Base-by-base conservation (phyloP, 2,113 vertebrate species). In the Oryzias curvinotus region DNA sequence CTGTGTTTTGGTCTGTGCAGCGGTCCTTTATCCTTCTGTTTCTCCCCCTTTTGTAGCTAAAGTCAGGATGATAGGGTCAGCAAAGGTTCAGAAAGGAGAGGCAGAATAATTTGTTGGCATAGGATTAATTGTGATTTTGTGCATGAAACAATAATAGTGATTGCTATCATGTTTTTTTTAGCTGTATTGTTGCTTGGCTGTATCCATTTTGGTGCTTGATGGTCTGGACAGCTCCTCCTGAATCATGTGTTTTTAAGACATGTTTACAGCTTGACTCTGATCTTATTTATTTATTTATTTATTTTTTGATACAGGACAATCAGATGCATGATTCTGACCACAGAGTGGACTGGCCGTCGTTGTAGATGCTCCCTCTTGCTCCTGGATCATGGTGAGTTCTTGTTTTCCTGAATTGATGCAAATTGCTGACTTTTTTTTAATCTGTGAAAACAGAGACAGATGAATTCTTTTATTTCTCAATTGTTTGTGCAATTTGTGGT, bases 381-480 rank as follows among this genome's bases (percentile, higher is more conserved):
- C 65, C 69, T 79, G 73, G 56, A 82, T 72, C 57, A 72, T 21
- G 73, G 78, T 80, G 75, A 83, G 83, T 65, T 58, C 42, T 41
- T 18, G 5, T 56, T 75, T 46, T 71, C 54, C 66, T 5, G 16
- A 58, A 62, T 76, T 65, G 58, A 51, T 67, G 63, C 71, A 68
- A 64, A 79, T 65, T 60, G 52, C 56, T 42, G 25, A 1, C 21
- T 16, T 54, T 57, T 57, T n/a, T 54, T n/a, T 73, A 41, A 64
- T 10, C 5, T 25, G 21, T 56, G 4, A 28, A 28, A 28, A 28
- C 26, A 28, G 26, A 28, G 6, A 36, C 30, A 36, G 10, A 36
- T 10, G 12, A 10, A 36, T 36, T 36, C 3, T 36, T 10, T 36
- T 36, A 8, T 36, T 36, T 8, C 30, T 18, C 8, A 17, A 12